Base-by-base conservation (phyloP, 2,113 vertebrate genomes). In the Actenoides hombroni region DNA sequence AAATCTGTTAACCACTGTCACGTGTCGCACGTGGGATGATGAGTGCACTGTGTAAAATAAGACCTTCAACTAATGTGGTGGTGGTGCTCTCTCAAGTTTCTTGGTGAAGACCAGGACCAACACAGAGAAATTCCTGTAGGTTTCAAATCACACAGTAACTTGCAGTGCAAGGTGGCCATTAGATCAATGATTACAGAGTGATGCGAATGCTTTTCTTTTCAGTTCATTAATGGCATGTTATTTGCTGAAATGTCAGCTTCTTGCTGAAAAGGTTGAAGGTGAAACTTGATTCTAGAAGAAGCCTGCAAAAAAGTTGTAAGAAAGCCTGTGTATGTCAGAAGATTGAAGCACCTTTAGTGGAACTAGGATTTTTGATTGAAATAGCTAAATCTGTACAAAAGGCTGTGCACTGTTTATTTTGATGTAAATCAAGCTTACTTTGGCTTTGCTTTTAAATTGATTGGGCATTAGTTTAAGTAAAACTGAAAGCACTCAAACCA, bases 401-500 rank as follows among this genome's bases (percentile, higher is more conserved):
- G 31, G 25, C 44, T 77, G 17, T 29, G 44, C 33, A 14, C 37
- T 69, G 35, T 40, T 90, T 90, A 37, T 88, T 94, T 79, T 67
- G 8, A 29, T 82, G 29, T 46, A 89, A 92, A 89, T 20, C 37
- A 56, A 64, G 33, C 54, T 93, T 89, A 65, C 23, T 80, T 82
- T 65, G 63, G 28, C 42, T 92, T 87, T 2, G 2, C 33, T 92
- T 92, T 82, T 69, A 54, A 79, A 87, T 42, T 53, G 49, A 48
- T 87, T 86, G 78, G 42, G 19, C 79, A 69, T 82, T 86, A 84
- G 76, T 89, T 84, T 82, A 81, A 95, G 35, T 86, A 81, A 92
- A 90, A 95, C 68, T 90, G 77, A 92, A 94, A 94, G 80, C 71
- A 6, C 76, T 74, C 44, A 88, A 75, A 75, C 18, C 81, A 91